Evolutionary conservation across 2,113 vertebrate species (phyloP), one percentile per base, ranked within the genome.

Genomic region (Platichthys flesus): DNA sequence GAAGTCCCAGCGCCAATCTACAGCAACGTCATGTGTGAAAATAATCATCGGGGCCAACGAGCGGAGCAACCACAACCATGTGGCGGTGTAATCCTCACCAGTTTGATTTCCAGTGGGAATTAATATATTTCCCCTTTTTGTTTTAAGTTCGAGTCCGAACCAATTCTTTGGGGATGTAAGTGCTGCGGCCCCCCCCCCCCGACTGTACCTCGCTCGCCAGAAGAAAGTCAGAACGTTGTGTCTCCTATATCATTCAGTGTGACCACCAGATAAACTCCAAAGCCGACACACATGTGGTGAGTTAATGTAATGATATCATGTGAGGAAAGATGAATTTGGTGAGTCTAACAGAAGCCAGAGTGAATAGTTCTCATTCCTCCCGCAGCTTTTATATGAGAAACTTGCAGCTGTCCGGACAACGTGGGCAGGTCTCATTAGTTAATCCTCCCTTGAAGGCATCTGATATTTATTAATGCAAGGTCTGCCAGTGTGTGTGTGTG

Each of bases 281-380:
- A 70, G 72, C 67, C 18, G 2, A 62, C 62, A n/a, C 56, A 18
- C 28, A 40, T 60, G 31, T 62, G 71, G 79, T 49, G 56, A 78
- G 71, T 75, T 59, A 60, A 51, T 73, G 76, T 72, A 58, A 79
- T 74, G 55, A 74, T 85, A 83, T 72, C 52, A 71, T 64, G 71
- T 64, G 74, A 78, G 56, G 80, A 83, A 3, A 73, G 83, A 81
- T 86, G 51, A 69, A 80, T 77, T 64, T 77, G 80, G 63, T 78
- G 74, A 67, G 65, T 26, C 56, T 75, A 73, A 64, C 69, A 72
- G 75, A 79, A 83, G 81, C 78, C 79, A 76, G 74, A 70, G 68
- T 60, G 35, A 74, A 66, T 78, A 59, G 9, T 73, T 79, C 47
- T 76, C 70, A 75, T 71, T 81, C 51, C 70, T 74, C 42, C 56